phyloP scores from a whole-genome alignment of 2,888 invertebrate genomes.

The Heliothis peltigera region DNA sequence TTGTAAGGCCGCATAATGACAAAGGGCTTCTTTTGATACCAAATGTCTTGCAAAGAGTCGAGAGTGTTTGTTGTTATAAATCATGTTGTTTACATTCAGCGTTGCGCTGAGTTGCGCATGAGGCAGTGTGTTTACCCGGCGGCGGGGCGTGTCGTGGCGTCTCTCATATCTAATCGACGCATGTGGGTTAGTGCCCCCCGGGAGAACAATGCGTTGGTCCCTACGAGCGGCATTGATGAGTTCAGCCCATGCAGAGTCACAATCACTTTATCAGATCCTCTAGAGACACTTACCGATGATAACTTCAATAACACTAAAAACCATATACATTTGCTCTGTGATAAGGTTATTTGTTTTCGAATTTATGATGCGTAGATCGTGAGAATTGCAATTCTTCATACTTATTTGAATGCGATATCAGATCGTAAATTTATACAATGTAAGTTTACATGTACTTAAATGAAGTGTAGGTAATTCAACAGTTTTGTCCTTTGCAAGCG shows the following conservation, averaged over 20 bases:
- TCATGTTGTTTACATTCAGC: conserved; percentile 64
- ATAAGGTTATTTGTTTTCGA: conserved; percentile 31
- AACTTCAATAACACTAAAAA: conserved; percentile 30
- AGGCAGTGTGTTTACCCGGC: conserved; percentile 73
- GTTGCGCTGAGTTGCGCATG: conserved; percentile 69
- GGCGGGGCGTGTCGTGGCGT: conserved; percentile 66
- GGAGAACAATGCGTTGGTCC: conserved; percentile 89
- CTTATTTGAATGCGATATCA: conserved; percentile 7
- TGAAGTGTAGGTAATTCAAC: conserved; percentile 23
- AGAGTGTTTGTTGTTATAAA: conserved; percentile 54
- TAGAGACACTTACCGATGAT: conserved; percentile 42
- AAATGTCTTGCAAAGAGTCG: conserved; percentile 48
- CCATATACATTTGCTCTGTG: conserved; percentile 21
- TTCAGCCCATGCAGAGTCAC: conserved; percentile 49
- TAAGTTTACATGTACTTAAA: conserved; percentile 19
- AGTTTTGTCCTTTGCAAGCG: conserved; percentile 42
- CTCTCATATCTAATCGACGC: conserved; percentile 85
- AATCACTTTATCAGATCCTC: conserved; percentile 53
- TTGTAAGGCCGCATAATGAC: conserved; percentile 17
- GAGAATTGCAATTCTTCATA: conserved; percentile 1
- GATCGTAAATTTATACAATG: conserved; percentile 15
- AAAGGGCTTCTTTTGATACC: conserved; percentile 38
- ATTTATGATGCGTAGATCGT: conserved; percentile 26
- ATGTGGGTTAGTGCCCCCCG: conserved; percentile 88
- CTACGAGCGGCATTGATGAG: conserved; percentile 58